Percentiles rank a stretch among this genome's conserved stretches.
These are phyloP conservation scores for Limnodromus scolopaceus DNA, from an alignment of 2,797 vertebrate species.

Conservation along the genomic window DNA sequence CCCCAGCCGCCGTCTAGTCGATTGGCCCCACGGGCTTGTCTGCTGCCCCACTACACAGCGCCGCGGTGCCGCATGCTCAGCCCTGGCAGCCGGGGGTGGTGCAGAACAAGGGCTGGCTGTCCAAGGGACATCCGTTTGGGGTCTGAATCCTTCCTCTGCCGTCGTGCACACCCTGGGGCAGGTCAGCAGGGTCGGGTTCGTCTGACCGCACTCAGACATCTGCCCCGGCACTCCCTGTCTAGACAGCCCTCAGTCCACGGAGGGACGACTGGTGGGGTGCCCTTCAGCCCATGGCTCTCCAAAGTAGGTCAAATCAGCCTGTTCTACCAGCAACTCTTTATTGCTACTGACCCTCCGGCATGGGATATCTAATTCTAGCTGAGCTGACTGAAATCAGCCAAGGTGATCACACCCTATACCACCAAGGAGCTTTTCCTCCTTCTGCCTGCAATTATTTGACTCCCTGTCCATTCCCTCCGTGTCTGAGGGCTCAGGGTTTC, in stretches of 20 bases:
- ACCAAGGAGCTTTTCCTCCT: not conserved
- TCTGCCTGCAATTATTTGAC: not conserved
- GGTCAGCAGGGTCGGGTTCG: not conserved
- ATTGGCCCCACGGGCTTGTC: fast-evolving
- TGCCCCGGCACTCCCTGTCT: not conserved
- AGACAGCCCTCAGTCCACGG: not conserved
- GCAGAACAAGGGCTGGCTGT: not conserved
- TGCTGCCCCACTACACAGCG: fast-evolving
- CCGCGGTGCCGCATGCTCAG: fast-evolving
- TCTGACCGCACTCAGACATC: not conserved
- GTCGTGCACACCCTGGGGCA: not conserved
- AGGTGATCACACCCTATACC: not conserved
- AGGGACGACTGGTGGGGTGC: not conserved
- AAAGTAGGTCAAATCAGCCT: conserved; percentile 50
- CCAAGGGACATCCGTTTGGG: not conserved
- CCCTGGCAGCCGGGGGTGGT: not conserved
- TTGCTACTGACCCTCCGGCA: not conserved
- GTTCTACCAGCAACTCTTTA: not conserved
- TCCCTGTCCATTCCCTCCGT: not conserved
- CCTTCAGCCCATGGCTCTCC: not conserved
- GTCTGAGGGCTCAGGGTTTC: not conserved
- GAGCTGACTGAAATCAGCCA: not conserved
- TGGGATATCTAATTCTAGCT: not conserved
- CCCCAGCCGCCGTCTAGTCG: fast-evolving
- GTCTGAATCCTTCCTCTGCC: not conserved